Evolutionary conservation across 2,113 vertebrate species (phyloP).

Genomic region (Ia io): DNA sequence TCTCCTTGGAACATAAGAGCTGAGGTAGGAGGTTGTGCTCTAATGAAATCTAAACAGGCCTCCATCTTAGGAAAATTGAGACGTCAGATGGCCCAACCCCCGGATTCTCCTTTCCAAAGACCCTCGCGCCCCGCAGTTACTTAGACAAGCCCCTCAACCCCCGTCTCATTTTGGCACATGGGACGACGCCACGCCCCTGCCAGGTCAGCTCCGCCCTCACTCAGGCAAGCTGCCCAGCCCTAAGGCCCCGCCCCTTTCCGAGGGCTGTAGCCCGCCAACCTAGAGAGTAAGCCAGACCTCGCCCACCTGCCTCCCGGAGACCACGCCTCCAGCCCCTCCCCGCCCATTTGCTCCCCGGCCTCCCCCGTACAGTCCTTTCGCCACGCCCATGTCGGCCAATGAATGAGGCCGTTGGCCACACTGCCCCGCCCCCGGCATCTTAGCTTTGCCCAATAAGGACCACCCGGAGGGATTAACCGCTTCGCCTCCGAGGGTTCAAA

Average conservation of each 20-base stretch:
- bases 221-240: background rate
- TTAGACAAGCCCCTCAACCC: background rate
- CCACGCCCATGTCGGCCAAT: slow-evolving; percentile 72
- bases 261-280: slow-evolving; percentile 27
- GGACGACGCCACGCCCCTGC: slow-evolving; percentile 43
- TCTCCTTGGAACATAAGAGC: slow-evolving; percentile 66
- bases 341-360: slow-evolving; percentile 67
- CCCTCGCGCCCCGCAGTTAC: slow-evolving; percentile 23
- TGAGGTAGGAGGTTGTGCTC: slow-evolving; percentile 69
- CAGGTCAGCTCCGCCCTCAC: slow-evolving; percentile 42
- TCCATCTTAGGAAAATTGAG: slow-evolving; percentile 72
- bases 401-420: slow-evolving; percentile 53
- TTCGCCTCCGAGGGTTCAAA: slow-evolving; percentile 45
- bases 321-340: slow-evolving; percentile 68
- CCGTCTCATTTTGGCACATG: background rate
- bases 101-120: slow-evolving; percentile 64
- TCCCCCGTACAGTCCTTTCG: slow-evolving; percentile 61
- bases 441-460: slow-evolving; percentile 69
- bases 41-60: slow-evolving; percentile 67
- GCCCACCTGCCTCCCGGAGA: slow-evolving; percentile 53
- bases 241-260: slow-evolving; percentile 45
- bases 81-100: slow-evolving; percentile 61
- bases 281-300: slow-evolving; percentile 52
- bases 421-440: slow-evolving; percentile 60
- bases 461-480: slow-evolving; percentile 72